These are phyloP conservation scores for Lethenteron reissneri DNA, from an alignment of 2,113 vertebrate genomes.

Conservation along the genomic window DNA sequence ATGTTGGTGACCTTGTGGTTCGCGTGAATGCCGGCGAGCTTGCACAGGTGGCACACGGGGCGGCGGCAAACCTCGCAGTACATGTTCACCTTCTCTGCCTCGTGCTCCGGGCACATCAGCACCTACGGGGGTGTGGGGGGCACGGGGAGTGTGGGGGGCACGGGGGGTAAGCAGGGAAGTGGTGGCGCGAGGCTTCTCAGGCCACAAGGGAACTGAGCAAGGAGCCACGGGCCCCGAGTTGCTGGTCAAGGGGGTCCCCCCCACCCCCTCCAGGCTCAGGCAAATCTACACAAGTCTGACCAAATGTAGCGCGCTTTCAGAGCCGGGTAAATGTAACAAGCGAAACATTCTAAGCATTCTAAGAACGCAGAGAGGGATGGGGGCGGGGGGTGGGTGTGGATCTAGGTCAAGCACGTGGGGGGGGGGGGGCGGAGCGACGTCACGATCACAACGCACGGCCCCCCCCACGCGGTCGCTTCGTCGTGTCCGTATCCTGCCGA, in stretches of 20 bases:
- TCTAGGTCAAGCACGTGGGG: not conserved
- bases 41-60: conserved; percentile 62
- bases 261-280: not conserved
- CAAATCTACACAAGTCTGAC: not conserved
- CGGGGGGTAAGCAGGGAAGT: too few relatives aligned
- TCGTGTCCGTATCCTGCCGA: too few relatives aligned
- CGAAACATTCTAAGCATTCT: too few relatives aligned
- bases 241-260: not conserved
- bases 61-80: conserved; percentile 74
- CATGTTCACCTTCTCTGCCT: conserved; percentile 62
- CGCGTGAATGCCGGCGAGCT: conserved; percentile 53
- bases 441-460: too few relatives aligned
- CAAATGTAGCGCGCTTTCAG: not conserved
- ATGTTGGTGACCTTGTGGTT: conserved; percentile 72
- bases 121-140: conserved; percentile 25
- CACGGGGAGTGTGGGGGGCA: too few relatives aligned
- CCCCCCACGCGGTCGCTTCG: too few relatives aligned
- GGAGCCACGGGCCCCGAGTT: not conserved
- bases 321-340: not conserved
- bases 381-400: not conserved
- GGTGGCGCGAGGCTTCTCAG: too few relatives aligned
- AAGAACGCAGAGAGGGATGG: fast-evolving
- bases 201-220: too few relatives aligned
- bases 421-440: not conserved
- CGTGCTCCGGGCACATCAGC: conserved; percentile 67